Conservation (phyloP, 2,888 invertebrate species). For the Dynastes hyllus region DNA sequence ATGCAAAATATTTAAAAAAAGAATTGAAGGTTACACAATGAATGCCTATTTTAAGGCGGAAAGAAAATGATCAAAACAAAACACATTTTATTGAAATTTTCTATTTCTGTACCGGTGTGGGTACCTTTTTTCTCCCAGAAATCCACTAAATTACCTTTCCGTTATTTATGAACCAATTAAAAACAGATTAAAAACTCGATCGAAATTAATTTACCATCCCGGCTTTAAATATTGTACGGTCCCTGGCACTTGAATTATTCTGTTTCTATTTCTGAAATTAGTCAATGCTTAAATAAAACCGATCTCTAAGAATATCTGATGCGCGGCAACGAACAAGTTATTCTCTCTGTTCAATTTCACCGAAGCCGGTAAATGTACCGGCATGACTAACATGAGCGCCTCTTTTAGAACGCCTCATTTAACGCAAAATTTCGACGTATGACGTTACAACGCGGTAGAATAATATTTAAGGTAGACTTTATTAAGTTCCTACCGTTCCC, state of each 20-base stretch:
- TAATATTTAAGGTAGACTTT: slow-evolving; percentile 37
- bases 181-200: slow-evolving; percentile 19
- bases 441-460: slow-evolving; percentile 31
- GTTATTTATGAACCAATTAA: slow-evolving; percentile 16
- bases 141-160: slow-evolving; percentile 2
- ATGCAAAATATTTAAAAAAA: too few species aligned
- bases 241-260: slow-evolving; percentile 18
- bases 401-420: slow-evolving; percentile 18
- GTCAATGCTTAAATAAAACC: slow-evolving; percentile 15
- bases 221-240: slow-evolving; percentile 1
- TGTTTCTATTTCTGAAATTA: slow-evolving; percentile 37
- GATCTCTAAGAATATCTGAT: slow-evolving; percentile 40
- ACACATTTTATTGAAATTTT: too few species aligned
- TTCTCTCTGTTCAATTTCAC: slow-evolving; percentile 42
- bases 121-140: background rate
- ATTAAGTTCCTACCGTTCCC: slow-evolving; percentile 27
- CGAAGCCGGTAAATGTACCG: slow-evolving; percentile 6
- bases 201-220: slow-evolving; percentile 3
- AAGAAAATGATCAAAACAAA: too few species aligned
- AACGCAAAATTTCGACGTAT: slow-evolving; percentile 34
- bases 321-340: background rate
- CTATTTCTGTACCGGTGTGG: background rate
- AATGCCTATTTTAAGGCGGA: too few species aligned
- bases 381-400: slow-evolving; percentile 36
- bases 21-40: too few species aligned